Conservation (phyloP, 2,113 vertebrate genomes). For the Trochalopteron elliotii region DNA sequence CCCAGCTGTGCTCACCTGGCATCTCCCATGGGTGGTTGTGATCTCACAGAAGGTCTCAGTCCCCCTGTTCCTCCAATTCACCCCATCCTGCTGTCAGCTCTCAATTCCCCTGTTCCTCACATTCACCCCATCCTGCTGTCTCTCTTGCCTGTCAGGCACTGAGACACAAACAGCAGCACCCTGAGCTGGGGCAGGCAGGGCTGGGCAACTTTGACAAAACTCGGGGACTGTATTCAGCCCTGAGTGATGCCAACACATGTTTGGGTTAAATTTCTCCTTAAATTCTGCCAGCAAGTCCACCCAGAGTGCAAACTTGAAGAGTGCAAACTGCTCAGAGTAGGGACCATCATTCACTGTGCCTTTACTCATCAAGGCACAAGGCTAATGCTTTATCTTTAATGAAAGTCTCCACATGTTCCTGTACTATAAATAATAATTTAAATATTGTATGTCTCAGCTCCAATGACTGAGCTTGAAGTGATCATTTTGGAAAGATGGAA, state of each 20-base stretch:
- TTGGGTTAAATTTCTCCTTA: not conserved
- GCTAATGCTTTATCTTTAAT: too few relatives aligned
- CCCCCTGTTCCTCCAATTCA: too few relatives aligned
- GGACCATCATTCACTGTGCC: not conserved
- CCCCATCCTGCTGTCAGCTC: too few relatives aligned
- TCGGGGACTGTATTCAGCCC: not conserved
- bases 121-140: too few relatives aligned
- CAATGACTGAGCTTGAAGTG: too few relatives aligned
- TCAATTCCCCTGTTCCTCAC: too few relatives aligned
- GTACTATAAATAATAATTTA: too few relatives aligned
- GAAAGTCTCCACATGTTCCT: too few relatives aligned
- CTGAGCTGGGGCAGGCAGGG: not conserved
- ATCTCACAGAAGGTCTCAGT: too few relatives aligned
- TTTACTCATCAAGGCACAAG: too few relatives aligned
- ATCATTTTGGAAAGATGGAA: too few relatives aligned
- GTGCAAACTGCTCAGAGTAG: not conserved
- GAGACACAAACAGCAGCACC: not conserved
- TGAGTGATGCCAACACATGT: not conserved
- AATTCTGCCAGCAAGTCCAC: not conserved
- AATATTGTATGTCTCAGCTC: too few relatives aligned
- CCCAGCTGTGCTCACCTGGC: not conserved
- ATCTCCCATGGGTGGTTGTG: not conserved
- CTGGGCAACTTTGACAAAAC: not conserved
- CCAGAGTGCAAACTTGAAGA: not conserved
- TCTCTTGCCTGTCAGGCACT: not conserved